Conservation (phyloP, 1,140 invertebrate genomes). For the Drosophila rufa region DNA sequence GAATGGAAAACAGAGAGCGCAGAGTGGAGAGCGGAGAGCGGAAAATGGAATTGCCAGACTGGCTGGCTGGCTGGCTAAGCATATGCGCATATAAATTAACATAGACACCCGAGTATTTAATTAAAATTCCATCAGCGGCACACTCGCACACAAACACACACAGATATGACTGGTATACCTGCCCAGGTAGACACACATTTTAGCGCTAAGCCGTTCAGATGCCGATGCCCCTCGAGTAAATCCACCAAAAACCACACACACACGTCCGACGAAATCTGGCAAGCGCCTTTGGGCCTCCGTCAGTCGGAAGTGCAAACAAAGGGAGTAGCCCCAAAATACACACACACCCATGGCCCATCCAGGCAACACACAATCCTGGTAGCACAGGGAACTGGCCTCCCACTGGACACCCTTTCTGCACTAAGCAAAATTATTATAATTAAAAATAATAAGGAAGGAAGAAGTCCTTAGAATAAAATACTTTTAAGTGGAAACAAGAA, state of each 20-base stretch:
- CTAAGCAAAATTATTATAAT: not conserved
- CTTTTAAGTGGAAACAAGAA: too few species aligned
- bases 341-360: constrained; percentile 19
- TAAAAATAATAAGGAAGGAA: not conserved
- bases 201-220: constrained; percentile 65
- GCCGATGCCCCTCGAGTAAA: constrained; percentile 60
- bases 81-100: constrained; percentile 84
- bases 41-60: constrained; percentile 48
- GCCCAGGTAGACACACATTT: constrained; percentile 65
- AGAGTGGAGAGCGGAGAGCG: constrained; percentile 4
- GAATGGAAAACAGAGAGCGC: not conserved
- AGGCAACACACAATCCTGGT: constrained; percentile 4
- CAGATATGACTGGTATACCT: constrained; percentile 28
- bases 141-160: constrained; percentile 19
- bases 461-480: not conserved
- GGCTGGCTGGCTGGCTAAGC: constrained; percentile 61
- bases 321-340: constrained; percentile 49
- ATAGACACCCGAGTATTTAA: constrained; percentile 83
- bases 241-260: constrained; percentile 77
- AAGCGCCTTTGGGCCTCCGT: constrained; percentile 53
- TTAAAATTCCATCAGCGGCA: constrained; percentile 79
- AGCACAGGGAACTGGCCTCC: constrained; percentile 4
- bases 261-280: constrained; percentile 62
- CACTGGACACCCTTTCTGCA: constrained; percentile 9
- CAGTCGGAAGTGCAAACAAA: constrained; percentile 67